Evolutionary conservation across 2,113 vertebrate species (phyloP).

Genomic region (Notothenia rossii): DNA sequence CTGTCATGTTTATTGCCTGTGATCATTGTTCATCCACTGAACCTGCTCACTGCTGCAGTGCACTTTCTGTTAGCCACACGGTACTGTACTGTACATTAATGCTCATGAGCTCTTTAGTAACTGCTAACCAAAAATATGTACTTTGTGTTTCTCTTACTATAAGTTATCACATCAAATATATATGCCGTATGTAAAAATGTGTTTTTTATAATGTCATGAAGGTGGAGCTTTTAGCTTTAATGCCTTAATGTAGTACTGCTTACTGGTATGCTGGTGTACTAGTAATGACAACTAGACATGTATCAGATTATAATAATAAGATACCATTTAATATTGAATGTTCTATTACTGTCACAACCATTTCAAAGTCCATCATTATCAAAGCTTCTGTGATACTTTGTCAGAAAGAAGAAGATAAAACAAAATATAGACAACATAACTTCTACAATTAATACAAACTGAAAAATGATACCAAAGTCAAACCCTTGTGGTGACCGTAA

Average conservation of each 20-base stretch:
- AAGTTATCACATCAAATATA: slow-evolving; percentile 56
- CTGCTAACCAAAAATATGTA: slow-evolving; percentile 50
- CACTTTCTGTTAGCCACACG: slow-evolving; percentile 60
- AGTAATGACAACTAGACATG: slow-evolving; percentile 38
- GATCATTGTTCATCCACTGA: slow-evolving; percentile 60
- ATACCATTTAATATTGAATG: slow-evolving; percentile 45
- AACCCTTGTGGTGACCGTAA: slow-evolving; percentile 3
- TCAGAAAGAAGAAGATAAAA: slow-evolving; percentile 30
- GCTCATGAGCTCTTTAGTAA: slow-evolving; percentile 30
- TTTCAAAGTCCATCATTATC: slow-evolving; percentile 25
- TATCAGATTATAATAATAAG: slow-evolving; percentile 31
- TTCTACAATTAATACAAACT: slow-evolving; percentile 36
- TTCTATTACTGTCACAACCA: slow-evolving; percentile 42
- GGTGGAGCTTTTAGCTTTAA: slow-evolving; percentile 19
- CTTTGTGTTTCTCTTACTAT: slow-evolving; percentile 36
- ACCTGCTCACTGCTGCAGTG: slow-evolving; percentile 50
- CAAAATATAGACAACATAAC: neutral
- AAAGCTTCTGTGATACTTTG: slow-evolving; percentile 23
- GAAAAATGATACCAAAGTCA: slow-evolving; percentile 19
- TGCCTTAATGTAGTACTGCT: slow-evolving; percentile 29
- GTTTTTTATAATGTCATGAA: slow-evolving; percentile 37
- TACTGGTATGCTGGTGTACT: slow-evolving; percentile 69
- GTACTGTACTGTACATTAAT: slow-evolving; percentile 54
- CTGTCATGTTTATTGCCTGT: slow-evolving; percentile 47
- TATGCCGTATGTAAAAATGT: slow-evolving; percentile 41